These are phyloP conservation scores for Daphoenositta chrysoptera DNA, from an alignment of 2,113 vertebrate species.

Conservation along the genomic window DNA sequence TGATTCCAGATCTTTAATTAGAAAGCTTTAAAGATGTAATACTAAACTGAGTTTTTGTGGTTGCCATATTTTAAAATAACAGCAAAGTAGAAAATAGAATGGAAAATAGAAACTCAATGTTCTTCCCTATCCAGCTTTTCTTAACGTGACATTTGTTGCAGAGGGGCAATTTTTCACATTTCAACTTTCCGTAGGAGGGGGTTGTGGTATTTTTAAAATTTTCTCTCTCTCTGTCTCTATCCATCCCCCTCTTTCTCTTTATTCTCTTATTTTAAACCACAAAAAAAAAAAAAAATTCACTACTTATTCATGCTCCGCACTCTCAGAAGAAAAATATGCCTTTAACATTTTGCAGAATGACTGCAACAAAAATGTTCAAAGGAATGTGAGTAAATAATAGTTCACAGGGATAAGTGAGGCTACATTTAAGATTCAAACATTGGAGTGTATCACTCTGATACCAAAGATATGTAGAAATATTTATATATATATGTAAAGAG, in stretches of 20 bases:
- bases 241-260: not conserved
- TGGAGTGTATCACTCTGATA: not conserved
- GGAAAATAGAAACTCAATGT: not conserved
- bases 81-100: not conserved
- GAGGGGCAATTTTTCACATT: not conserved
- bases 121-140: not conserved
- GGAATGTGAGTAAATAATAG: constrained; percentile 29
- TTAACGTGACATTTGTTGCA: not conserved
- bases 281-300: constrained; percentile 5
- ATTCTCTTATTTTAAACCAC: not conserved
- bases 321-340: constrained; percentile 34
- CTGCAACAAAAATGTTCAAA: constrained; percentile 8
- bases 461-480: not conserved
- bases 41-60: not conserved
- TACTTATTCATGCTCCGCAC: constrained; percentile 6
- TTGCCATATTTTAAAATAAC: not conserved
- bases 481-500: not conserved
- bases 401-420: not conserved
- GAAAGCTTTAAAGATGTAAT: not conserved
- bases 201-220: not conserved
- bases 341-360: constrained; percentile 39
- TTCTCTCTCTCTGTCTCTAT: not conserved
- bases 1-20: not conserved
- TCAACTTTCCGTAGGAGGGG: not conserved
- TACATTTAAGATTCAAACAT: not conserved